Evolutionary conservation across 2,797 vertebrate genomes (phyloP), one percentile per base, ranked within the genome.

Genomic region (Crocidura indochinensis): DNA sequence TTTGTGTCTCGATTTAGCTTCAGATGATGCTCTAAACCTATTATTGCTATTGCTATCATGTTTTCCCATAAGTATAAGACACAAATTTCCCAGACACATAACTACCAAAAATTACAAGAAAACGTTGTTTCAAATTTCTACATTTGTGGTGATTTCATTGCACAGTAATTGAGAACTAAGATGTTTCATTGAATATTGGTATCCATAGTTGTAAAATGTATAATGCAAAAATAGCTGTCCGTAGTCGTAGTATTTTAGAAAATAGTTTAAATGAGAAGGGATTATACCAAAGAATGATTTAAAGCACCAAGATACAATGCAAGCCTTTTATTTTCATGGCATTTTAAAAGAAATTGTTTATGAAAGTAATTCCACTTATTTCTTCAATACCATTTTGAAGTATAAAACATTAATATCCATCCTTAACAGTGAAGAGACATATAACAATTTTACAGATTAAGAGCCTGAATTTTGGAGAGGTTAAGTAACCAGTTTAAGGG

Each of bases 301-400:
- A 78, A 82, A 91, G 85, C 53, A 14, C 22, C 38, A 49, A 81
- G 81, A 78, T 2, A 31, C 1, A 31, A 31, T 8, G 27, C 24
- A 62, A 90, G 2, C 2, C 14, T 12, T 68, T 27, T 68, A 68
- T 20, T 65, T 65, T 27, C 64, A 22, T 44, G 88, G 17, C 3
- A 82, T 87, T 93, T 93, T 76, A 92, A 88, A 62, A 38, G 81
- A 93, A 93, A 80, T 22, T 65, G 4, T 65, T 84, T 51, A 68
- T 19, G 84, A 56, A 76, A 29, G 2, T 38, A 60, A 69, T 62
- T 27, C 17, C 53, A 76, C 64, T 64, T 67, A 82, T 80, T 53
- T 27, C 12, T 83, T 75, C 46, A 72, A 60, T n/a, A 44, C 74
- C 1, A 12, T 11, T 79, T 71, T 44, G 29, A 90, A 91, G 46